These are phyloP conservation scores for Lithophane ornitopus DNA, from an alignment of 2,888 invertebrate species.

Conservation along the genomic window DNA sequence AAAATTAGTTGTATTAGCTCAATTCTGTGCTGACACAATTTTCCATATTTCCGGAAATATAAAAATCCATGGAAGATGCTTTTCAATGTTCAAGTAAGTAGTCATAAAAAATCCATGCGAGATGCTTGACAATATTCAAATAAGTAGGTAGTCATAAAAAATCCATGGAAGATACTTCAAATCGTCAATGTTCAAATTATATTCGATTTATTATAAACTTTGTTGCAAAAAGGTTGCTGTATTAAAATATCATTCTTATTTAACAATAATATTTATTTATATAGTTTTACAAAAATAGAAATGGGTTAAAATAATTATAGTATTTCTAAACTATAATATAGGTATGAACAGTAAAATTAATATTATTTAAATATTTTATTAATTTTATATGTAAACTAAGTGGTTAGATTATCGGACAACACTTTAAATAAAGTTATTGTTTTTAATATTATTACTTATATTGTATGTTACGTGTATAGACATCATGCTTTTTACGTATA, in stretches of 20 bases:
- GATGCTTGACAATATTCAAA: too few species aligned
- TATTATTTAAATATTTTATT: neutral
- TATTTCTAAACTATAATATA: neutral
- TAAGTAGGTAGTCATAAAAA: slow-evolving; percentile 6
- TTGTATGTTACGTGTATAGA: neutral
- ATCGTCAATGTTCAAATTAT: too few species aligned
- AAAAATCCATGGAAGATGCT: neutral
- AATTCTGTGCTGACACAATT: neutral
- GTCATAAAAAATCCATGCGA: slow-evolving; percentile 15
- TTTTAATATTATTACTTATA: neutral
- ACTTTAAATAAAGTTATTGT: neutral
- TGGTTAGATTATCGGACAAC: neutral
- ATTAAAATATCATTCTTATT: neutral
- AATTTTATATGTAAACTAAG: neutral
- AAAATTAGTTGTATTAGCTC: neutral
- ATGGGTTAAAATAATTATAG: neutral
- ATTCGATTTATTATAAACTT: neutral
- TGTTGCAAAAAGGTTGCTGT: neutral
- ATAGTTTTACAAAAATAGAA: slow-evolving; percentile 11
- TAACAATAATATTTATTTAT: neutral
- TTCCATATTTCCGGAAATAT: too few species aligned
- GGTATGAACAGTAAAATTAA: neutral
- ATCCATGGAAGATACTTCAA: too few species aligned
- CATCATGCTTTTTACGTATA: neutral
- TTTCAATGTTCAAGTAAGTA: too few species aligned